These are phyloP conservation scores for Xylocampa areola DNA, from an alignment of 2,888 invertebrate genomes.

Conservation along the genomic window DNA sequence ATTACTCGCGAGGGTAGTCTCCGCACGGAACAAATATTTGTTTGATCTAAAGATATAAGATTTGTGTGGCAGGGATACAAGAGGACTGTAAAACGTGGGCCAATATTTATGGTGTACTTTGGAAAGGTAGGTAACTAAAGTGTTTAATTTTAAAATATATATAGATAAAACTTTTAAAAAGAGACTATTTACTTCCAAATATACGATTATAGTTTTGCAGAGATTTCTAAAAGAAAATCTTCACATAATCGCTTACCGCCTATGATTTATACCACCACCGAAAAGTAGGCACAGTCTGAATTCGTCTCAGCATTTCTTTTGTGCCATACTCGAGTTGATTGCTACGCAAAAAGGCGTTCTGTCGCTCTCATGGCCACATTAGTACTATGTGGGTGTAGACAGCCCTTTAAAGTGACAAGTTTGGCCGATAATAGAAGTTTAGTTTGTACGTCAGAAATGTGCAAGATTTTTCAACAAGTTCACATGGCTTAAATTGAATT, in stretches of 20 bases:
- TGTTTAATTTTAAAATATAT: no score
- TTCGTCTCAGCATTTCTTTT: constrained; percentile 49
- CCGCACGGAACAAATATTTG: no score
- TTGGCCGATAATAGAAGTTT: constrained; percentile 27
- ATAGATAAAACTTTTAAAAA: no score
- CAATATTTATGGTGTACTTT: no score
- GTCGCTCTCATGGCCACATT: constrained; percentile 41
- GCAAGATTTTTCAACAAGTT: constrained; percentile 25
- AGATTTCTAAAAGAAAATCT: no score
- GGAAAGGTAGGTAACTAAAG: no score
- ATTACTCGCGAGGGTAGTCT: no score
- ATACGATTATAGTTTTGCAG: no score
- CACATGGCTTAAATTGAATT: constrained; percentile 25
- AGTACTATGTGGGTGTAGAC: constrained; percentile 48
- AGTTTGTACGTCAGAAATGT: constrained; percentile 29
- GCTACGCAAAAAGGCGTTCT: constrained; percentile 45
- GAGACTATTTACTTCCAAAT: no score
- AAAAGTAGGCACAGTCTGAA: constrained; percentile 33
- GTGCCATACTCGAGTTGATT: constrained; percentile 54
- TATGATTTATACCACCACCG: constrained; percentile 13
- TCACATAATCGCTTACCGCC: constrained; percentile 15
- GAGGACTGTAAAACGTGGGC: no score
- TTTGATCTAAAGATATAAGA: no score
- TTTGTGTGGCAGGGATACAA: no score
- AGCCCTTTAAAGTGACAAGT: constrained; percentile 39